Percentiles rank a stretch among this genome's conserved stretches.
Evolutionary conservation across 1,140 invertebrate genomes (phyloP).

Genomic region (Dryas iulia): DNA sequence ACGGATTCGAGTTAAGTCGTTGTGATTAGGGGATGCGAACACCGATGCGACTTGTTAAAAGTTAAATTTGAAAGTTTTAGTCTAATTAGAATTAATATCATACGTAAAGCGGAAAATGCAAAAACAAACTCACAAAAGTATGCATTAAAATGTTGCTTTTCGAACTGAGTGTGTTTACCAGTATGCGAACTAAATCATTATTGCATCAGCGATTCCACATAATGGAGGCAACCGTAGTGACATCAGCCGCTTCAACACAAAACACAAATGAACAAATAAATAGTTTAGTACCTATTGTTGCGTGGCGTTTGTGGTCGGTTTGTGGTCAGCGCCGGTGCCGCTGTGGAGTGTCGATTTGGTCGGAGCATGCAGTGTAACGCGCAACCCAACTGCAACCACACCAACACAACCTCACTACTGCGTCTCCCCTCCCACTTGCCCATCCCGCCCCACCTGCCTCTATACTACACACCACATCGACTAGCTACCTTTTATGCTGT

Average conservation of each 20-base stretch:
- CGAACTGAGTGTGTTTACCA: constrained; percentile 51
- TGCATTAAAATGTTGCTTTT: constrained; percentile 79
- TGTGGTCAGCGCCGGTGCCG: constrained; percentile 73
- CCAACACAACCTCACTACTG: constrained; percentile 73
- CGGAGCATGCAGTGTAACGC: constrained; percentile 79
- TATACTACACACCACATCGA: constrained; percentile 56
- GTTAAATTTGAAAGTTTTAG: constrained; percentile 54
- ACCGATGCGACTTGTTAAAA: constrained; percentile 60
- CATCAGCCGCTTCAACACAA: constrained; percentile 71
- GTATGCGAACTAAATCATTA: constrained; percentile 64
- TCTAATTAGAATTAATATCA: constrained; percentile 58
- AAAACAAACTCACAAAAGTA: constrained; percentile 61
- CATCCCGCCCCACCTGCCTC: constrained; percentile 9
- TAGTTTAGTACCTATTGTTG: constrained; percentile 77
- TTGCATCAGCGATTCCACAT: constrained; percentile 58
- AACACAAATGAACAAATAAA: constrained; percentile 76
- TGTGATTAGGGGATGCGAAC: constrained; percentile 34
- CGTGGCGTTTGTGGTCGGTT: constrained; percentile 72
- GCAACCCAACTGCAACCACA: constrained; percentile 80
- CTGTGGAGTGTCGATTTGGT: constrained; percentile 76
- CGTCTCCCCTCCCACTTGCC: constrained; percentile 34
- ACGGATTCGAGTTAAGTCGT: constrained; percentile 11
- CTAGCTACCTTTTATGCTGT: constrained; percentile 69
- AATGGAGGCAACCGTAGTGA: constrained; percentile 61
- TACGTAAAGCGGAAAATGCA: constrained; percentile 65